A percentile compares a stretch with the other conserved stretches of the same genome.
phyloP scores from a whole-genome alignment of 2,797 vertebrate genomes.

The Choloepus didactylus region DNA sequence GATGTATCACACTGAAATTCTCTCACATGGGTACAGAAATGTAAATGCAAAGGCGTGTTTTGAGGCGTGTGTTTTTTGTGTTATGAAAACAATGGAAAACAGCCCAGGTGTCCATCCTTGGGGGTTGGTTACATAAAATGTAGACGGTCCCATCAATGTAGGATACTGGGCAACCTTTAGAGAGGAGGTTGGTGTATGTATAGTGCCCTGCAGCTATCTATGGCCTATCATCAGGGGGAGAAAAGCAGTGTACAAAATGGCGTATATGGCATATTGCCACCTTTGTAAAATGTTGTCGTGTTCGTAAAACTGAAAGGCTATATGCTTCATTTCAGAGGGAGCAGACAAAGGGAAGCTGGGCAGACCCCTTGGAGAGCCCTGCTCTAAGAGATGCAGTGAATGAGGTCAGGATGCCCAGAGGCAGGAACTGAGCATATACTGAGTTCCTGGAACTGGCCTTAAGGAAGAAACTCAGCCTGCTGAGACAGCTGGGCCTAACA shows the following conservation, averaged over 20 bases:
- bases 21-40: not conserved
- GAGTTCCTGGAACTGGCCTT: not conserved
- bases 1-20: not conserved
- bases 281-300: not conserved
- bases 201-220: not conserved
- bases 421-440: not conserved
- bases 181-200: not conserved
- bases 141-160: not conserved
- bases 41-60: not conserved
- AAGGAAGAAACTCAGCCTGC: not conserved
- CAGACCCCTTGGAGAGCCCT: not conserved
- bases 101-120: no score
- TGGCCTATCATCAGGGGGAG: not conserved
- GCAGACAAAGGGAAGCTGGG: not conserved
- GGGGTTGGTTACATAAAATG: constrained; percentile 9
- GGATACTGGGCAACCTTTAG: not conserved
- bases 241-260: not conserved
- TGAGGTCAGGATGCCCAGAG: not conserved
- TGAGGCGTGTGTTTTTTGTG: constrained; percentile 2
- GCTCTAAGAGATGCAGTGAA: not conserved
- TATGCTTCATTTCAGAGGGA: not conserved
- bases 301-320: not conserved
- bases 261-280: not conserved
- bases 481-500: not conserved
- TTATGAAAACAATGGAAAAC: not conserved